Evolutionary conservation across 1,140 invertebrate species (phyloP), one percentile per base, ranked within the genome.

Genomic region (Formica selysi): DNA sequence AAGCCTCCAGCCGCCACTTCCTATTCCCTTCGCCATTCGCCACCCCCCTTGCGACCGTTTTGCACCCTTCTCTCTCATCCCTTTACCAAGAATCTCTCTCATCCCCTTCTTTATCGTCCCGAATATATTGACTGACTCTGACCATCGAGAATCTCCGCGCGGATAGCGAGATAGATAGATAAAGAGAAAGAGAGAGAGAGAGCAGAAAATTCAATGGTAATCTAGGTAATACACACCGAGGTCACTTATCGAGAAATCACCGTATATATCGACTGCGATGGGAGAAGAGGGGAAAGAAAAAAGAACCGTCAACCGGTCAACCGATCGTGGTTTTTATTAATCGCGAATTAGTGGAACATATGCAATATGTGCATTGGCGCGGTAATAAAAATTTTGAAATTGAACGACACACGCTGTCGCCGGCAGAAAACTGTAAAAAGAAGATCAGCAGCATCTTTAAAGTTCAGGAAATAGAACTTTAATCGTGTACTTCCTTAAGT

Each of bases 71-170:
- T 71, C 59, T 71, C 22, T 89, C 67, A 59, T 76, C 83, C 76
- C 76, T 64, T n/a, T 36, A 29, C 29, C 73, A 41, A 62, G 38
- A 29, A 73, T 81, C 87, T 73, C 85, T 91, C 86, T 90, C 86
- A 91, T 16, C 57, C 86, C 76, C 51, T 87, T 62, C 85, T 73
- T 78, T 54, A 71, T 70, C 78, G 48, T 67, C 32, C 68, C 90
- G 86, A 91, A 93, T 93, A 91, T 93, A 93, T 93, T 92, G 93
- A 93, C 92, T 87, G 88, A 91, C 83, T 88, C 92, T 89, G 91
- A 91, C 90, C 91, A 91, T 90, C 87, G 86, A 67, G 76, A 73
- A 81, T 86, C 64, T 54, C 48, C 62, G 87, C 57, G 13, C 29
- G 57, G 13, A 76, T 29, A 61, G 57, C 44, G 65, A 29, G 78